Conservation (phyloP, 2,888 invertebrate species). For the Dryomyza anilis region DNA sequence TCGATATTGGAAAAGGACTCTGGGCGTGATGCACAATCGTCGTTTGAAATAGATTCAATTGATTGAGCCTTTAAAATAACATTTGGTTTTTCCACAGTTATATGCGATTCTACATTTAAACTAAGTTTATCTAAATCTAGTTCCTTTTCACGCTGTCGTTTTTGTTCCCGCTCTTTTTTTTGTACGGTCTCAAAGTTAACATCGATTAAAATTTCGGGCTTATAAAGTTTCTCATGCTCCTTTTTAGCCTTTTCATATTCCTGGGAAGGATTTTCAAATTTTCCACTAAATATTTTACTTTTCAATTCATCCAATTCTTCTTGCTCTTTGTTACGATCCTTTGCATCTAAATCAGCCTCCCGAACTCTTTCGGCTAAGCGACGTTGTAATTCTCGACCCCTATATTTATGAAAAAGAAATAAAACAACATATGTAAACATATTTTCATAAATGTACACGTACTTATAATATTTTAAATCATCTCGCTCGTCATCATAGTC, state of each 20-base stretch:
- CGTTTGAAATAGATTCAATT: conserved; percentile 50
- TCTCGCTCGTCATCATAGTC: conserved; percentile 99
- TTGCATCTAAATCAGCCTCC: conserved; percentile 89
- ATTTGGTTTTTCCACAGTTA: conserved; percentile 19
- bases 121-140: conserved; percentile 48
- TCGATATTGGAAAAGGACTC: conserved; percentile 71
- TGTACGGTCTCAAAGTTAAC: conserved; percentile 68
- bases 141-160: conserved; percentile 64
- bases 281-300: conserved; percentile 73
- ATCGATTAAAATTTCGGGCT: conserved; percentile 80
- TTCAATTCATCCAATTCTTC: conserved; percentile 86
- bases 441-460: conserved; percentile 80
- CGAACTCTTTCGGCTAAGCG: conserved; percentile 90
- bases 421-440: conserved; percentile 65
- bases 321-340: conserved; percentile 87
- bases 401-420: conserved; percentile 20
- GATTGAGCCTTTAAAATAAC: conserved; percentile 37
- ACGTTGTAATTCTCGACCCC: conserved; percentile 84
- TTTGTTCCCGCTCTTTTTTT: conserved; percentile 67
- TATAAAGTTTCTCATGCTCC: conserved; percentile 82
- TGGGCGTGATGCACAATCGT: conserved; percentile 72
- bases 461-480: conserved; percentile 94
- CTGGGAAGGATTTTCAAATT: conserved; percentile 69
- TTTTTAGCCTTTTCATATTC: conserved; percentile 74
- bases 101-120: conserved; percentile 5